Evolutionary conservation across 2,113 vertebrate genomes (phyloP).

Genomic region (Nycticorax nycticorax): DNA sequence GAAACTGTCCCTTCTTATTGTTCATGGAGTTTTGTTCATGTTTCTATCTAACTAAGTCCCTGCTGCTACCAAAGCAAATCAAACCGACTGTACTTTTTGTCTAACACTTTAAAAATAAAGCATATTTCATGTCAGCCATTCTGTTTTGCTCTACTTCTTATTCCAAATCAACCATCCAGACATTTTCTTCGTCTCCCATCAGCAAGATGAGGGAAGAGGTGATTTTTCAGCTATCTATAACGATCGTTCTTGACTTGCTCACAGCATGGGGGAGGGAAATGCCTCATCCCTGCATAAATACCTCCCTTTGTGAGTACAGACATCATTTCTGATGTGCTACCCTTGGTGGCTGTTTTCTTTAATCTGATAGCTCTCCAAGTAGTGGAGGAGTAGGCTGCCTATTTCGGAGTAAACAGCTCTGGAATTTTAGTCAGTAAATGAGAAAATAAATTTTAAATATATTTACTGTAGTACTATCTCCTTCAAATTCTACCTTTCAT

Average conservation of each 20-base stretch:
- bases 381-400: neutral
- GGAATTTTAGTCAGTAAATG: constrained; percentile 21
- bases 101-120: constrained; percentile 26
- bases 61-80: constrained; percentile 16
- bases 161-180: neutral
- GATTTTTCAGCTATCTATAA: constrained; percentile 10
- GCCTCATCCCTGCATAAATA: neutral
- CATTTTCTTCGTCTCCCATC: neutral
- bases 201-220: neutral
- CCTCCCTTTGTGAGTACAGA: constrained; percentile 25
- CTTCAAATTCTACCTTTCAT: neutral
- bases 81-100: constrained; percentile 20
- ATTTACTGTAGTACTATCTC: neutral
- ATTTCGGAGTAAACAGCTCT: constrained; percentile 21
- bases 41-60: neutral
- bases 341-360: constrained; percentile 11
- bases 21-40: neutral
- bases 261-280: constrained; percentile 2
- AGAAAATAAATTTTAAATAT: constrained; percentile 16
- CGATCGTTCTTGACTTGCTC: neutral
- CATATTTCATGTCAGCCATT: neutral
- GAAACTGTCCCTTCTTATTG: neutral
- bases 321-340: neutral
- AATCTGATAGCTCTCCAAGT: neutral
- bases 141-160: neutral